Percentiles rank a stretch among this genome's conserved stretches.
These are phyloP conservation scores for Muraenolepis orangiensis DNA, from an alignment of 2,797 vertebrate species.

Conservation along the genomic window DNA sequence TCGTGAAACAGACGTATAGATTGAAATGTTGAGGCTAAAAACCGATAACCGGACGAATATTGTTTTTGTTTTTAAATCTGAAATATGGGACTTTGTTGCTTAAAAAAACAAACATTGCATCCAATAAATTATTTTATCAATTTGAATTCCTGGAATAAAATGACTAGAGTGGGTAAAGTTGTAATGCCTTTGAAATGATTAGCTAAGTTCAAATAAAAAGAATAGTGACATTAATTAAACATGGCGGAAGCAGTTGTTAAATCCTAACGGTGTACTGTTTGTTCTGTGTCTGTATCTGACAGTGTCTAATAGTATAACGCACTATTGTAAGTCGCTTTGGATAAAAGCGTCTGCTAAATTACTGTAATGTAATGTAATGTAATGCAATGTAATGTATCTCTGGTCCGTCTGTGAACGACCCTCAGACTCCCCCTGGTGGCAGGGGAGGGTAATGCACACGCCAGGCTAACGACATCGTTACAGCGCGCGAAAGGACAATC, in stretches of 20 bases:
- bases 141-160: not conserved
- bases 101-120: not conserved
- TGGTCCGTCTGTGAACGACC: not conserved
- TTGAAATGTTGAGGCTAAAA: slow-evolving; percentile 51
- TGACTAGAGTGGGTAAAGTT: not conserved
- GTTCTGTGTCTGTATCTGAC: not conserved
- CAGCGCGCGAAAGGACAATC: not conserved
- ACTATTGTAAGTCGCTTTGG: too few relatives aligned
- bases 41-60: slow-evolving; percentile 45
- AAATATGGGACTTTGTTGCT: not conserved
- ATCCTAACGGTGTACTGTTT: not conserved
- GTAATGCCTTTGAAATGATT: too few relatives aligned
- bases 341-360: too few relatives aligned
- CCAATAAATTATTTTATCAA: not conserved
- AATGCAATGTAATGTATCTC: not conserved
- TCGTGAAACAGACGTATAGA: slow-evolving; percentile 42
- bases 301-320: too few relatives aligned
- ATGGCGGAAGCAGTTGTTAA: not conserved
- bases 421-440: not conserved
- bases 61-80: not conserved
- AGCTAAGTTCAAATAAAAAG: too few relatives aligned
- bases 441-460: not conserved
- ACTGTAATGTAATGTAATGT: too few relatives aligned
- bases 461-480: not conserved
- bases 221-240: too few relatives aligned